A percentile compares a stretch with the other conserved stretches of the same genome.
These are phyloP conservation scores for Ariopsis seemanni DNA, from an alignment of 2,113 vertebrate genomes.

Conservation along the genomic window DNA sequence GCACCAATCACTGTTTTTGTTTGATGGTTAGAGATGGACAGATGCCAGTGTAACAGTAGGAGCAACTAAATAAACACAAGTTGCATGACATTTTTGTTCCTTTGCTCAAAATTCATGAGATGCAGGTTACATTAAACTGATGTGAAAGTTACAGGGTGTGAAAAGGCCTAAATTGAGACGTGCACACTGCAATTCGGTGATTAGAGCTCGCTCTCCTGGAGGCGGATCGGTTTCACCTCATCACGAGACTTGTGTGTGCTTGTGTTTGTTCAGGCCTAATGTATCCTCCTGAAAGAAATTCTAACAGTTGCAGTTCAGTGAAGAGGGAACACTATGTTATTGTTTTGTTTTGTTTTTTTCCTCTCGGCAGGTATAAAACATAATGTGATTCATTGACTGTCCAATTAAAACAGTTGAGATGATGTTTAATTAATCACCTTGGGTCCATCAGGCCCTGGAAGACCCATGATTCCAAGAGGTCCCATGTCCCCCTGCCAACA, in stretches of 20 bases:
- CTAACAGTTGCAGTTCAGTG: background rate
- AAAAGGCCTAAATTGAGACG: background rate
- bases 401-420: background rate
- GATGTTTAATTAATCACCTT: constrained; percentile 78
- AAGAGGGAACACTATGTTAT: background rate
- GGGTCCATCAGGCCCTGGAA: constrained; percentile 84
- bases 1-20: constrained; percentile 6
- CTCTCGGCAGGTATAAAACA: background rate
- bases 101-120: background rate
- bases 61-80: background rate
- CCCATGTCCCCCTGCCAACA: constrained; percentile 89
- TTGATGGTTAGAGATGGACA: background rate
- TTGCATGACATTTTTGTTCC: background rate
- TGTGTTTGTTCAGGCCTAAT: constrained; percentile 13
- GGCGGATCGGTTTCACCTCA: constrained; percentile 25
- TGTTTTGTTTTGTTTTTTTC: constrained; percentile 1
- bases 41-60: background rate
- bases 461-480: constrained; percentile 79
- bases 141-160: background rate
- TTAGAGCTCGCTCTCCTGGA: background rate
- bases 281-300: constrained; percentile 15
- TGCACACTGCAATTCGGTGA: background rate
- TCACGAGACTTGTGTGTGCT: constrained; percentile 23
- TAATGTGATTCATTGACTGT: background rate
- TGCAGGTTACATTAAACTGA: background rate